A percentile compares a stretch with the other conserved stretches of the same genome.
phyloP scores from a whole-genome alignment of 2,888 invertebrate genomes.

The Pristionchus arcanus region DNA sequence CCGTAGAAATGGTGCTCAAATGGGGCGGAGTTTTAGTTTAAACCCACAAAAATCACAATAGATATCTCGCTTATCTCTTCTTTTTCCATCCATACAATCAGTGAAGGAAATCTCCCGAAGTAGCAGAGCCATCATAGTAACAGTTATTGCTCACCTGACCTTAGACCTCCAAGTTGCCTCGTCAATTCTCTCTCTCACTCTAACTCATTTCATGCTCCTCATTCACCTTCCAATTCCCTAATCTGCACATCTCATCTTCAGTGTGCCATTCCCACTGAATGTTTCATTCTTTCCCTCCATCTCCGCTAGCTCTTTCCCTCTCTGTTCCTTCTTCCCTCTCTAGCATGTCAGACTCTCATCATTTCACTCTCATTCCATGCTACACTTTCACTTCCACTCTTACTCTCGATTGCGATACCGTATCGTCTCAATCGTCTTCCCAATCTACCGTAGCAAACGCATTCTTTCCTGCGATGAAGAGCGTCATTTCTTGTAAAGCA shows the following conservation, averaged over 20 bases:
- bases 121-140: background rate
- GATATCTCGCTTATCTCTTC: background rate
- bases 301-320: background rate
- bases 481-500: background rate
- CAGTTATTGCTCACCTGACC: background rate
- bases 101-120: background rate
- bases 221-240: constrained; percentile 46
- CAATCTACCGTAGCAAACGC: background rate
- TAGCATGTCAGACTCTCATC: constrained; percentile 27
- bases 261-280: constrained; percentile 34
- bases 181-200: constrained; percentile 17
- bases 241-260: constrained; percentile 37
- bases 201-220: constrained; percentile 43
- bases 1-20: too few relatives aligned
- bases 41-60: background rate
- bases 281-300: constrained; percentile 39
- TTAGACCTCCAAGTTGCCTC: constrained; percentile 27
- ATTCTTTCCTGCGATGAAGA: too few relatives aligned
- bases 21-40: too few relatives aligned
- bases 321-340: constrained; percentile 7
- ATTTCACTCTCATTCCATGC: constrained; percentile 27
- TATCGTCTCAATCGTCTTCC: background rate
- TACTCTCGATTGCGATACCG: constrained; percentile 18
- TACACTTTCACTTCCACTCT: constrained; percentile 23
- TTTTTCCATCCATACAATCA: background rate